A percentile compares a stretch with the other conserved stretches of the same genome.
Evolutionary conservation across 2,888 invertebrate species (phyloP).

Genomic region (Coronaproctus castanopsis): DNA sequence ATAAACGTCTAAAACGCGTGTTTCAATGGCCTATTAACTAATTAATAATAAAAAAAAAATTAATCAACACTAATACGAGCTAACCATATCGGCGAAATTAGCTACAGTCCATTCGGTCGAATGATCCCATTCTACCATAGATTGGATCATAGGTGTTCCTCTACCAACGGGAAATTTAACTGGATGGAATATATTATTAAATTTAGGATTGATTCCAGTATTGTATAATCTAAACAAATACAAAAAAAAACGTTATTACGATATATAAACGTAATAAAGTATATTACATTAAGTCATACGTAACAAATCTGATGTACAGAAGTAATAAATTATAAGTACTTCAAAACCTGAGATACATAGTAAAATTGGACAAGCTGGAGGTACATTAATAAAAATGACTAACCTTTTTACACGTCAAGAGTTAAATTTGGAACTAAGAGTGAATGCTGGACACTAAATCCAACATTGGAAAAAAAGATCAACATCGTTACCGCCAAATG

Average conservation of each 20-base stretch:
- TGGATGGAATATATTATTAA: constrained; percentile 51
- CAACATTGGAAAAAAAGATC: too few species aligned
- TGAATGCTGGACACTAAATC: too few species aligned
- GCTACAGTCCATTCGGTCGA: constrained; percentile 69
- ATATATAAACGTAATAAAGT: neutral
- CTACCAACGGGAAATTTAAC: constrained; percentile 68
- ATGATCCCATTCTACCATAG: constrained; percentile 85
- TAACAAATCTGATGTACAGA: neutral
- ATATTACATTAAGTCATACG: neutral
- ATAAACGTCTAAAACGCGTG: too few species aligned
- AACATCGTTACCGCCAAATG: too few species aligned
- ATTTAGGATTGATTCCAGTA: constrained; percentile 56
- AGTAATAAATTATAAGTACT: too few species aligned
- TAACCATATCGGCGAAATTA: constrained; percentile 39
- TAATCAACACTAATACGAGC: neutral
- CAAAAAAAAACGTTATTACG: constrained; percentile 3
- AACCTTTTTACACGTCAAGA: too few species aligned
- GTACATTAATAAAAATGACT: too few species aligned
- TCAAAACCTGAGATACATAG: too few species aligned
- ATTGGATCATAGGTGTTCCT: constrained; percentile 76
- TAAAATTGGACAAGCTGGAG: too few species aligned
- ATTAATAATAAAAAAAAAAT: too few species aligned
- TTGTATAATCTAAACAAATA: constrained; percentile 41
- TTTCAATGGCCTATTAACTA: too few species aligned
- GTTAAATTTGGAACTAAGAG: too few species aligned